Evolutionary conservation across 2,113 vertebrate species (phyloP).

Genomic region (Egretta garzetta): DNA sequence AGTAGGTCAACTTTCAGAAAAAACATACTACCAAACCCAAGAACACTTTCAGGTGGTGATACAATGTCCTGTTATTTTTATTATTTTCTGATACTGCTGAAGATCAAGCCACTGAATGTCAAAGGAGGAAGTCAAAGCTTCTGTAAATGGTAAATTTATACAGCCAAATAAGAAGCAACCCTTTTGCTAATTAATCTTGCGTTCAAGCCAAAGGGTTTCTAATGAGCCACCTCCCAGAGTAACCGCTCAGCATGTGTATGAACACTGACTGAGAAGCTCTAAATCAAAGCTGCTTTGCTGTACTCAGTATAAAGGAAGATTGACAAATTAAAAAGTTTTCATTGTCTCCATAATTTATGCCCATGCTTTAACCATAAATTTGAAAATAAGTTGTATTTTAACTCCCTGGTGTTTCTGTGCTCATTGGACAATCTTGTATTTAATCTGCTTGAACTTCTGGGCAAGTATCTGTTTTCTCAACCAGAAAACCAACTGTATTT

Average conservation of each 20-base stretch:
- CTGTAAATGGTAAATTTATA: not conserved
- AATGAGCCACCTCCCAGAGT: not conserved
- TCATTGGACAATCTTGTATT: not conserved
- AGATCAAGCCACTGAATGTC: not conserved
- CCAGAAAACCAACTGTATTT: not conserved
- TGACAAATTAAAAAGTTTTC: not conserved
- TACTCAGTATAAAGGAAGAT: not conserved
- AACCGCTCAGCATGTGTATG: not conserved
- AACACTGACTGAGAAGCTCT: not conserved
- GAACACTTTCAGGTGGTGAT: not conserved
- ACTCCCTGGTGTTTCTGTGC: not conserved
- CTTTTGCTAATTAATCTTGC: not conserved
- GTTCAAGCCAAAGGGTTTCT: not conserved
- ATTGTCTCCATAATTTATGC: not conserved
- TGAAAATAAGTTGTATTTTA: not conserved
- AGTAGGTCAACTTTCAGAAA: not conserved
- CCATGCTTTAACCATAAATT: not conserved
- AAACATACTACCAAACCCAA: not conserved
- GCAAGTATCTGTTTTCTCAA: not conserved
- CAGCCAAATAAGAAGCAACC: not conserved
- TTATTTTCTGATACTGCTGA: not conserved
- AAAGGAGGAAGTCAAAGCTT: not conserved
- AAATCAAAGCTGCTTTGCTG: not conserved
- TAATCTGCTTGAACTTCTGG: not conserved
- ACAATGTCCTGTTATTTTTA: not conserved